These are phyloP conservation scores for Thunnus albacares DNA, from an alignment of 2,797 vertebrate species.

Conservation along the genomic window DNA sequence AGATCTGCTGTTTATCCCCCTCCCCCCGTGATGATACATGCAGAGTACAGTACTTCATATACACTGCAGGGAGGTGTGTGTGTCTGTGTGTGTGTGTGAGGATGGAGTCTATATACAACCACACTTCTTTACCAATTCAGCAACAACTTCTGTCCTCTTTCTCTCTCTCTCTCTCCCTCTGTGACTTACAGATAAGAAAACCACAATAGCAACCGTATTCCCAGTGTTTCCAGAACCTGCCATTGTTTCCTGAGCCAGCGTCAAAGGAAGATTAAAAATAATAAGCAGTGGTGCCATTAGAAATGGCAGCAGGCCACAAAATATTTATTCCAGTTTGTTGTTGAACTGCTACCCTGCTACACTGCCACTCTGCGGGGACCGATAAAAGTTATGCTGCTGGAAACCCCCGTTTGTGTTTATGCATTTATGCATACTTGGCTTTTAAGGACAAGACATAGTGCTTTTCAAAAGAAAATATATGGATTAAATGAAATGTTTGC, in stretches of 20 bases:
- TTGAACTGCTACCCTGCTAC: slow-evolving; percentile 54
- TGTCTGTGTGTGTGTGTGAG: slow-evolving; percentile 6
- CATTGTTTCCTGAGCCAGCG: slow-evolving; percentile 75
- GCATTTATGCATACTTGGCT: slow-evolving; percentile 51
- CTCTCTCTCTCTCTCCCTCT: slow-evolving; percentile 52
- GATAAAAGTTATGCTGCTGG: slow-evolving; percentile 66
- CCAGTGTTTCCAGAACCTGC: slow-evolving; percentile 57
- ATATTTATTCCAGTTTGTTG: slow-evolving; percentile 57
- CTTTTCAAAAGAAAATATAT: slow-evolving; percentile 36
- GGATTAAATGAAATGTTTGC: slow-evolving; percentile 23
- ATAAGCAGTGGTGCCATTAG: slow-evolving; percentile 70
- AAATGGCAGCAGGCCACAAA: slow-evolving; percentile 60
- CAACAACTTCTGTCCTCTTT: slow-evolving; percentile 44
- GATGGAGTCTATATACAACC: slow-evolving; percentile 31
- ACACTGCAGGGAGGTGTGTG: slow-evolving; percentile 29
- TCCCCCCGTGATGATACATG: slow-evolving; percentile 42
- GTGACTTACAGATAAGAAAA: slow-evolving; percentile 75
- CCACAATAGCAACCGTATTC: slow-evolving; percentile 54
- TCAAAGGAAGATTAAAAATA: slow-evolving; percentile 78
- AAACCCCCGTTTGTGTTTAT: slow-evolving; percentile 49
- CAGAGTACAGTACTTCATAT: slow-evolving; percentile 38
- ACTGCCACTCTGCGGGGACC: slow-evolving; percentile 53
- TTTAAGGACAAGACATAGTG: slow-evolving; percentile 18
- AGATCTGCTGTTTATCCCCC: slow-evolving; percentile 50
- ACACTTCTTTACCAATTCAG: slow-evolving; percentile 50